phyloP scores from a whole-genome alignment of 2,888 invertebrate species.

The Peribatodes rhomboidaria region DNA sequence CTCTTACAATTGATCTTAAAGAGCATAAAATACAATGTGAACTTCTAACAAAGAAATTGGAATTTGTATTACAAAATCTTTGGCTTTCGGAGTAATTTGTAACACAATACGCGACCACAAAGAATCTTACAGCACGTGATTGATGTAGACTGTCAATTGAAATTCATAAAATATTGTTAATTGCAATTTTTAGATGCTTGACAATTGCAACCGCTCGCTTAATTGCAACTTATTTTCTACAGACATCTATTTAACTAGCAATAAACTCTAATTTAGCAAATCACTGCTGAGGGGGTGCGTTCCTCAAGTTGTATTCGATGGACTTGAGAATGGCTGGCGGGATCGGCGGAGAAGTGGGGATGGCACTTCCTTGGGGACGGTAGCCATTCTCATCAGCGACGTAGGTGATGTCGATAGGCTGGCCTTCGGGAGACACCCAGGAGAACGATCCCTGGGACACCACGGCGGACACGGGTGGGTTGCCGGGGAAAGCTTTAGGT shows the following conservation, averaged over 20 bases:
- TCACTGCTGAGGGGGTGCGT: constrained; percentile 44
- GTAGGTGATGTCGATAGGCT: constrained; percentile 85
- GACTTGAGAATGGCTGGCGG: constrained; percentile 73
- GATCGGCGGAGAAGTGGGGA: constrained; percentile 83
- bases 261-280: constrained; percentile 32
- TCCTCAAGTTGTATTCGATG: constrained; percentile 1
- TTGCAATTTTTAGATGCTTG: too few relatives aligned
- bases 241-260: neutral
- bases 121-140: too few relatives aligned
- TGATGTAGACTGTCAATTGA: too few relatives aligned
- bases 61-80: too few relatives aligned
- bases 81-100: too few relatives aligned
- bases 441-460: constrained; percentile 84
- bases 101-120: too few relatives aligned
- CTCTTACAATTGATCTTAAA: too few relatives aligned
- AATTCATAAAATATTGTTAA: too few relatives aligned
- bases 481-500: constrained; percentile 81
- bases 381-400: constrained; percentile 90
- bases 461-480: constrained; percentile 67
- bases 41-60: too few relatives aligned
- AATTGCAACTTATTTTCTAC: too few relatives aligned
- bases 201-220: too few relatives aligned
- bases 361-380: constrained; percentile 83
- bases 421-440: constrained; percentile 88
- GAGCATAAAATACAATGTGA: too few relatives aligned